Percentiles rank a stretch among this genome's conserved stretches.
phyloP scores from a whole-genome alignment of 2,888 invertebrate genomes.

The Cheilosia vulpina region DNA sequence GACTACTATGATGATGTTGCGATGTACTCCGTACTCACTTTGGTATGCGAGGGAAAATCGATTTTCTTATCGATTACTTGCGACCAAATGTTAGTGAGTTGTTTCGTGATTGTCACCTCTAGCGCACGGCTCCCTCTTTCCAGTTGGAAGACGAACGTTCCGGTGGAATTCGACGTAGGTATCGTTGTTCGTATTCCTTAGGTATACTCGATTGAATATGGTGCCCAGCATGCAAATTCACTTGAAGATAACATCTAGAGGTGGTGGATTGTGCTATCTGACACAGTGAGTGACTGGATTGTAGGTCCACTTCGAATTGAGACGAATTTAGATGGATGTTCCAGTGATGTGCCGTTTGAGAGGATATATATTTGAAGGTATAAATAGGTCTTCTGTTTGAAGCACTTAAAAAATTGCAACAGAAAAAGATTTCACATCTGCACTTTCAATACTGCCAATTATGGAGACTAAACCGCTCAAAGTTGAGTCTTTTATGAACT shows the following conservation, averaged over 20 bases:
- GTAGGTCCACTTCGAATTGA: slow-evolving; percentile 5
- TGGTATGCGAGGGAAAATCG: slow-evolving; percentile 31
- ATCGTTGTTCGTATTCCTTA: slow-evolving; percentile 14
- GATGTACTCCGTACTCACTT: not conserved
- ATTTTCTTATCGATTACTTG: slow-evolving; percentile 62
- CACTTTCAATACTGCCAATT: too few species aligned
- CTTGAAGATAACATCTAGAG: slow-evolving; percentile 51
- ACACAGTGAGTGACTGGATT: not conserved
- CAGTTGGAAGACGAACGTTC: slow-evolving; percentile 42
- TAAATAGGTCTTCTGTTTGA: too few species aligned
- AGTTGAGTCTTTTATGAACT: too few species aligned
- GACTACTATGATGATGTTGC: not conserved
- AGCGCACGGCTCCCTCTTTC: not conserved
- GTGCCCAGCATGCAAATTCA: slow-evolving; percentile 64
- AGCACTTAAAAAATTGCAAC: too few species aligned
- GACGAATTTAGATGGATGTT: not conserved
- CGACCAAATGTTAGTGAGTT: slow-evolving; percentile 24
- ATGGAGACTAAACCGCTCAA: too few species aligned
- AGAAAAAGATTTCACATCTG: too few species aligned
- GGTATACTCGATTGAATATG: slow-evolving; percentile 30
- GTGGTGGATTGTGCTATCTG: slow-evolving; percentile 7
- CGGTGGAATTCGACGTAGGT: slow-evolving; percentile 37
- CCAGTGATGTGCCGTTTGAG: too few species aligned
- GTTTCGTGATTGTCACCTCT: slow-evolving; percentile 20
- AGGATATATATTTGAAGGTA: too few species aligned